A percentile compares a stretch with the other conserved stretches of the same genome.
Evolutionary conservation across 2,113 vertebrate species (phyloP).

Genomic region (Megaceryle maxima): DNA sequence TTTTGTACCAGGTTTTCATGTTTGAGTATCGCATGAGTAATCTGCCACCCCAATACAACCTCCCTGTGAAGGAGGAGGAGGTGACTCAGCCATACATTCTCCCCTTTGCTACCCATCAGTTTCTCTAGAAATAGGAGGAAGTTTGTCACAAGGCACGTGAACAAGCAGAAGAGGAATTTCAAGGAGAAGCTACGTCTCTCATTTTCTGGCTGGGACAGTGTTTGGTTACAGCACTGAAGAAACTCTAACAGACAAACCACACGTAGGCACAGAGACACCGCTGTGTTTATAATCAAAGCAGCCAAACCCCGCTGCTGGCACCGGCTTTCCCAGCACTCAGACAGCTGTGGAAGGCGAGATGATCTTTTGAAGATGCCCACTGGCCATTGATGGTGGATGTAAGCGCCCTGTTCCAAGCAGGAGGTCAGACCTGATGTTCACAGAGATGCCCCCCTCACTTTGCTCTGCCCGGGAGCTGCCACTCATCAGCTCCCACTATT

Average conservation of each 20-base stretch:
- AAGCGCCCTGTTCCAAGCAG: neutral
- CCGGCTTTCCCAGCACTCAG: neutral
- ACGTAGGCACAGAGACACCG: rapidly evolving
- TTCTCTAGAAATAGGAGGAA: neutral
- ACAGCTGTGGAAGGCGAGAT: neutral
- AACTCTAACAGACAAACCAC: neutral
- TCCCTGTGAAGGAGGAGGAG: rapidly evolving
- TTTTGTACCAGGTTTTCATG: neutral
- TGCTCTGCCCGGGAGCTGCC: neutral
- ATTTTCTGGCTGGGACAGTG: neutral
- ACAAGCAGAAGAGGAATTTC: neutral
- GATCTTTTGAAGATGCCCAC: neutral
- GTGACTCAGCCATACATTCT: neutral
- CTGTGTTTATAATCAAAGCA: neutral
- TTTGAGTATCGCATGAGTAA: neutral
- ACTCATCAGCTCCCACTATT: neutral
- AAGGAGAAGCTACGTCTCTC: neutral
- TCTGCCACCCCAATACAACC: neutral
- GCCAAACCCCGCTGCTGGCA: neutral
- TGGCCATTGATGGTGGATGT: rapidly evolving
- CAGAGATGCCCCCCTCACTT: neutral
- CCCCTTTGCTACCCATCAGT: neutral
- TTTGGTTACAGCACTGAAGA: neutral
- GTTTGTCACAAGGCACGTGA: neutral
- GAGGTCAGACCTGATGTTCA: neutral